A percentile compares a stretch with the other conserved stretches of the same genome.
phyloP scores from a whole-genome alignment of 2,888 invertebrate species.

The Pollenia amentaria region DNA sequence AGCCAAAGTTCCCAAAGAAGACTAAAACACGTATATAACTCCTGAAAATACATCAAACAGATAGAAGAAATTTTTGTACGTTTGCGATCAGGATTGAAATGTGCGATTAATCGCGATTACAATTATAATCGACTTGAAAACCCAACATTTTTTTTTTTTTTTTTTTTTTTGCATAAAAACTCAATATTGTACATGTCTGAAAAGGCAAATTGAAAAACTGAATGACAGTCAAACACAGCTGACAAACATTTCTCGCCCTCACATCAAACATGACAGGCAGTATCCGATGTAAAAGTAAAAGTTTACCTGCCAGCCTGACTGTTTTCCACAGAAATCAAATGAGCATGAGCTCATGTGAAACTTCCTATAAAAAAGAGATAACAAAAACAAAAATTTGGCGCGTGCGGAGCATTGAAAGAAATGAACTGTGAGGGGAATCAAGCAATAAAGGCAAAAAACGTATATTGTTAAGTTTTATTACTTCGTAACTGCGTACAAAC shows the following conservation, averaged over 20 bases:
- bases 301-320: neutral
- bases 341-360: constrained; percentile 1
- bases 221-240: neutral
- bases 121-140: too few relatives aligned
- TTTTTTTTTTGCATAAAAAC: constrained; percentile 54
- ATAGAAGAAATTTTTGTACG: too few relatives aligned
- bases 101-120: too few relatives aligned
- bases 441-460: constrained; percentile 7
- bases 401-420: neutral
- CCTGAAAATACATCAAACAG: too few relatives aligned
- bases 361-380: neutral
- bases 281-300: constrained; percentile 8
- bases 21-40: too few relatives aligned
- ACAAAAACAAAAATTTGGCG: constrained; percentile 1
- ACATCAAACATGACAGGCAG: constrained; percentile 20
- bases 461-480: constrained; percentile 37
- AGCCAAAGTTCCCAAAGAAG: too few relatives aligned
- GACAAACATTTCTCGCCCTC: constrained; percentile 12
- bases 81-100: too few relatives aligned
- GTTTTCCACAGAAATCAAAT: constrained; percentile 6
- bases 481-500: constrained; percentile 25
- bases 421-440: neutral
- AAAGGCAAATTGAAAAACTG: constrained; percentile 8
- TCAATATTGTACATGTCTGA: constrained; percentile 57
- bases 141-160: too few relatives aligned